A percentile compares a stretch with the other conserved stretches of the same genome.
Evolutionary conservation across 2,113 vertebrate species (phyloP).

Genomic region (Piliocolobus tephrosceles): DNA sequence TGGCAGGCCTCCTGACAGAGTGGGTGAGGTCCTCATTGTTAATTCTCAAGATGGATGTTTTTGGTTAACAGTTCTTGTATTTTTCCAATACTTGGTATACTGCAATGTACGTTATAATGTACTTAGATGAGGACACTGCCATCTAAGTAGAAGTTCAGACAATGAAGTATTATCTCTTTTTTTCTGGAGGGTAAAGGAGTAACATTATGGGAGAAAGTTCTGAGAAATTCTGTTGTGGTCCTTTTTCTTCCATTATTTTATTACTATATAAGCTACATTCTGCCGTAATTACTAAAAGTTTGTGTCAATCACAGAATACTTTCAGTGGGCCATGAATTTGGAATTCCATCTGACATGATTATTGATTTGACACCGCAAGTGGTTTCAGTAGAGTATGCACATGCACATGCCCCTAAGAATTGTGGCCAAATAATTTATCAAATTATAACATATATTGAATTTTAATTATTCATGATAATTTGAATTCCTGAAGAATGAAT

Average conservation of each 20-base stretch:
- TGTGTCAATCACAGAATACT: background rate
- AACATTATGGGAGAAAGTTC: background rate
- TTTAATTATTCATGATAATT: background rate
- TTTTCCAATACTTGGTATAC: background rate
- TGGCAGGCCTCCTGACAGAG: conserved; percentile 45
- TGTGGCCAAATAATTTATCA: conserved; percentile 9
- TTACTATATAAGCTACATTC: background rate
- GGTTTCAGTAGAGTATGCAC: background rate
- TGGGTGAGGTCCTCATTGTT: conserved; percentile 43
- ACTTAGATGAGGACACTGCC: background rate
- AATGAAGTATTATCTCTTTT: background rate
- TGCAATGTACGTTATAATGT: background rate
- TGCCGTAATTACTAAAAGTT: background rate
- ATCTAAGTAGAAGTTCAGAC: background rate
- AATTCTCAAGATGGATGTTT: conserved; percentile 6
- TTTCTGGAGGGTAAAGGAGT: background rate
- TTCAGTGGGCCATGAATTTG: background rate
- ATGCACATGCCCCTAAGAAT: background rate
- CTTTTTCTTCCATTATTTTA: background rate
- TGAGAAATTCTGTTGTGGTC: background rate
- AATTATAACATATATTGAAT: background rate
- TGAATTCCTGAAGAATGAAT: background rate
- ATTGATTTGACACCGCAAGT: background rate
- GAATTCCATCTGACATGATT: background rate
- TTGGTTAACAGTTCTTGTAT: background rate